Base-by-base conservation (phyloP, 2,888 invertebrate genomes). In the Harmothoe impar region DNA sequence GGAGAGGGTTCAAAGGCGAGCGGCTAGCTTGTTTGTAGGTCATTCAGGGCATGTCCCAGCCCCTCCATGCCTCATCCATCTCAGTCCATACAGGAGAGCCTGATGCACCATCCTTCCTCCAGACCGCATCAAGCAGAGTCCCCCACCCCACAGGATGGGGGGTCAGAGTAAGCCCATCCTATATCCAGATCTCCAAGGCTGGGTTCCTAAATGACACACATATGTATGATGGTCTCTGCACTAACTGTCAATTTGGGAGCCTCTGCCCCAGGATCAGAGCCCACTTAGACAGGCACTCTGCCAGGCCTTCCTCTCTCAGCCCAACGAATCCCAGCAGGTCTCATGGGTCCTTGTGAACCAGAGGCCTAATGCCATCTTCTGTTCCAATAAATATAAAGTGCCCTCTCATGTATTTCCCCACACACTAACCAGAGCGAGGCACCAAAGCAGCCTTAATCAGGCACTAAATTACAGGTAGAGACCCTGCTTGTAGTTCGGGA, bases 11-110 rank as follows among this genome's bases (percentile, higher is more conserved):
- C 72, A 72, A 25, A 25, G 72, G 72, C n/a, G 72, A 20, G 62
- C 62, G 23, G 23, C 62, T n/a, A 62, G 62, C 62, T 62, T 62
- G 62, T 62, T 62, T 62, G 62, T 62, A 62, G 62, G 62, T 62
- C 62, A 62, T 62, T 62, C 62, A 62, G 62, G 62, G 62, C 62
- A 62, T 20, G 62, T 62, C 62, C n/a, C 62, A n/a, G 62, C 62
- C 43, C n/a, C 62, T 62, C 62, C 62, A 62, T 62, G 23, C 62
- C n/a, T 62, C 62, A 62, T n/a, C 20, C 62, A 20, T 62, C 62
- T 62, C 23, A 20, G 23, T 62, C 23, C 62, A 20, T 62, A 62
- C 62, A n/a, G 62, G 62, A 62, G 62, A 12, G 35, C 43, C 35
- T 17, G 20, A 43, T 29, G 5, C 29, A n/a, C 17, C 10, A 25